Evolutionary conservation across 2,113 vertebrate genomes (phyloP).

Genomic region (Apaloderma vittatum): DNA sequence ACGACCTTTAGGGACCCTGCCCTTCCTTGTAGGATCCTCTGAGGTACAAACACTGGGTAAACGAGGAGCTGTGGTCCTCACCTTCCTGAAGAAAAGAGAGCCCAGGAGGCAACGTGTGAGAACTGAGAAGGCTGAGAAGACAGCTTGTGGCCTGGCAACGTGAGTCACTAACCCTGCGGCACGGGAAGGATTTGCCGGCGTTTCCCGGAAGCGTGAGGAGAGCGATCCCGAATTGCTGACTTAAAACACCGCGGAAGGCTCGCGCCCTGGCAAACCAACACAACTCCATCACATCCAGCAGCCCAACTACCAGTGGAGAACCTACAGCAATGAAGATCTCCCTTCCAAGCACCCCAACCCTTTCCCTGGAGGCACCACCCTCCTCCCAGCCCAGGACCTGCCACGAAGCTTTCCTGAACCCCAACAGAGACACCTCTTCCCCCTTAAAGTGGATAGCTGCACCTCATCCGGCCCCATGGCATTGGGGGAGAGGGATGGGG

Average conservation of each 20-base stretch:
- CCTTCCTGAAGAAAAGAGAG: neutral
- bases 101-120: neutral
- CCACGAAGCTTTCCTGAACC: neutral
- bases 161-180: neutral
- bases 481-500: neutral
- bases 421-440: accelerated
- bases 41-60: neutral
- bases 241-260: neutral
- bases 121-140: neutral
- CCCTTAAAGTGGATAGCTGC: neutral
- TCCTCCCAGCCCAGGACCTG: neutral
- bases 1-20: neutral
- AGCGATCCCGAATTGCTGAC: neutral
- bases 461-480: neutral
- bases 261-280: accelerated
- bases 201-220: neutral
- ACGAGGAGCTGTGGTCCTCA: neutral
- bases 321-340: neutral
- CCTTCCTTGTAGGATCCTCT: neutral
- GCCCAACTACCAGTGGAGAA: neutral
- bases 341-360: neutral
- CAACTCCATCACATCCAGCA: neutral
- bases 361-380: neutral
- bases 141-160: neutral
- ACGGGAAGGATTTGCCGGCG: neutral